Evolutionary conservation across 2,113 vertebrate species (phyloP).

Genomic region (Hoplias malabaricus): DNA sequence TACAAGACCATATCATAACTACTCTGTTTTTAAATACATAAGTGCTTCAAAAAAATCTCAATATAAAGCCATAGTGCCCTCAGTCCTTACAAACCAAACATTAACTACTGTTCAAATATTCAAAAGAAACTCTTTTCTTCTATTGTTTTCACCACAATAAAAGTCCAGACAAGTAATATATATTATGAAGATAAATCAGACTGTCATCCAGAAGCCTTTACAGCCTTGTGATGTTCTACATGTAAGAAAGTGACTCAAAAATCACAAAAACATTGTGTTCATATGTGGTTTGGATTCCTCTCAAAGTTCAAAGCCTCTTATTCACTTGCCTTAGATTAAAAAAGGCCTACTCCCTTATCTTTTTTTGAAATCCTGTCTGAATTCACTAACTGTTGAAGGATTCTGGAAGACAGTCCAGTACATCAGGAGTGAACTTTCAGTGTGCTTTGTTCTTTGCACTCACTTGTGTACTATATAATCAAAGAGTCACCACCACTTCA

Average conservation of each 20-base stretch:
- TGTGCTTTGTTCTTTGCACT: slow-evolving; percentile 54
- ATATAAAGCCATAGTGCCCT: neutral
- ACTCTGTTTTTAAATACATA: neutral
- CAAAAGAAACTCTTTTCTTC: neutral
- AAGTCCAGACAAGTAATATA: neutral
- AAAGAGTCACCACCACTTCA: slow-evolving; percentile 26
- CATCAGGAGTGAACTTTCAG: slow-evolving; percentile 42
- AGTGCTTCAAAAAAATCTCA: neutral
- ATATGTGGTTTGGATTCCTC: slow-evolving; percentile 31
- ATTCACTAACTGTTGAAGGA: slow-evolving; percentile 65
- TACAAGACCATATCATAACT: neutral
- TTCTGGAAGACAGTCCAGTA: slow-evolving; percentile 51
- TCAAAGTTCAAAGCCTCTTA: slow-evolving; percentile 55
- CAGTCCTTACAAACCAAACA: neutral
- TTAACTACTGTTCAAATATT: neutral
- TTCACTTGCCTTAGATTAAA: slow-evolving; percentile 77
- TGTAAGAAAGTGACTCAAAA: slow-evolving; percentile 8
- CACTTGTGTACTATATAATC: slow-evolving; percentile 36
- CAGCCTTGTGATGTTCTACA: neutral
- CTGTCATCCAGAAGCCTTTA: neutral
- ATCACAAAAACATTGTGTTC: slow-evolving; percentile 39
- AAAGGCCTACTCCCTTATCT: slow-evolving; percentile 42
- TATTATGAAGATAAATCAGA: slow-evolving; percentile 5
- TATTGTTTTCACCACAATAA: neutral
- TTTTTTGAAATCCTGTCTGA: slow-evolving; percentile 60